Percentiles rank a stretch among this genome's conserved stretches.
These are phyloP conservation scores for Catocala fraxini DNA, from an alignment of 2,888 invertebrate species.

Conservation along the genomic window DNA sequence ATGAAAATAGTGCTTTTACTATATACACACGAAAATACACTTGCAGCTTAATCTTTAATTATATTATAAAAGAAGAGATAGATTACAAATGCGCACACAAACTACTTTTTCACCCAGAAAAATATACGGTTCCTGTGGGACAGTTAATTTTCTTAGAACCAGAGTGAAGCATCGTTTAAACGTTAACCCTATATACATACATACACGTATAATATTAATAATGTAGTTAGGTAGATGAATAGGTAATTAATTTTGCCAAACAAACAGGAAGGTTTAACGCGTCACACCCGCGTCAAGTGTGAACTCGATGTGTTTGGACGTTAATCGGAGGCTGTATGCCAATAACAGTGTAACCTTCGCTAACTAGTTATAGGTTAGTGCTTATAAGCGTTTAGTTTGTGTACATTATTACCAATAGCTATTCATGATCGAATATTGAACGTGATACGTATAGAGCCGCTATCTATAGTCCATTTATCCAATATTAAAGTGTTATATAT, in stretches of 20 bases:
- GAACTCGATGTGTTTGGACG: slow-evolving; percentile 50
- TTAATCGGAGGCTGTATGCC: slow-evolving; percentile 44
- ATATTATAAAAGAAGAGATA: too few relatives aligned
- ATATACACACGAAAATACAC: too few relatives aligned
- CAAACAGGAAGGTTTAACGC: slow-evolving; percentile 34
- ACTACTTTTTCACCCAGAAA: too few relatives aligned
- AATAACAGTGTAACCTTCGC: slow-evolving; percentile 33
- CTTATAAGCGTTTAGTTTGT: slow-evolving; percentile 3
- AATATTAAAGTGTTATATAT: too few relatives aligned
- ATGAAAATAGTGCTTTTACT: too few relatives aligned
- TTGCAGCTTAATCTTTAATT: too few relatives aligned
- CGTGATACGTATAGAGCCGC: neutral
- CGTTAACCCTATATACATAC: too few relatives aligned
- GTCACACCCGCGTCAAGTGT: slow-evolving; percentile 59
- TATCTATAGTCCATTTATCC: too few relatives aligned
- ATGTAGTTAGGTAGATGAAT: slow-evolving; percentile 42
- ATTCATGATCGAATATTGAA: neutral
- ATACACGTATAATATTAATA: slow-evolving; percentile 29
- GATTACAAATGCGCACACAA: too few relatives aligned
- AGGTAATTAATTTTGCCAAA: slow-evolving; percentile 45
- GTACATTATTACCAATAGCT: neutral
- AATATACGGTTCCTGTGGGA: too few relatives aligned
- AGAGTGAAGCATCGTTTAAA: too few relatives aligned
- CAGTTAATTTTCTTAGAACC: too few relatives aligned
- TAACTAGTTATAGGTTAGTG: slow-evolving; percentile 9